Evolutionary conservation across 2,797 vertebrate species (phyloP).

Genomic region (Aldrovandia affinis): DNA sequence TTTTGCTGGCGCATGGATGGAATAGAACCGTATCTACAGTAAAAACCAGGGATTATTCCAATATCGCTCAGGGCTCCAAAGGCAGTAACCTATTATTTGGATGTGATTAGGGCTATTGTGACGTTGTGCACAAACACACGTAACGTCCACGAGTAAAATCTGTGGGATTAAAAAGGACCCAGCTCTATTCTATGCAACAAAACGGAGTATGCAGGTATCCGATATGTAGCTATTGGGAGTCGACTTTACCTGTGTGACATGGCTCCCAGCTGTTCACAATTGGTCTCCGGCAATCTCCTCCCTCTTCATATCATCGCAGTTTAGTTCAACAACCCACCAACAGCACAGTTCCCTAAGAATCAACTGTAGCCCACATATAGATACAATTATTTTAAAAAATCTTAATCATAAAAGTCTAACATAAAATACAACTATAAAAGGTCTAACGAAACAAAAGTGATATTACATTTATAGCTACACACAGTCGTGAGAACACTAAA

Average conservation of each 20-base stretch:
- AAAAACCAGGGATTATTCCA: neutral
- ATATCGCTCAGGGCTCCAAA: neutral
- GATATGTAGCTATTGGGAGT: neutral
- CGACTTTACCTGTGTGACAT: conserved; percentile 18
- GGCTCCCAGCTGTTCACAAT: neutral
- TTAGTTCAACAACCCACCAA: neutral
- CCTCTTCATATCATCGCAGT: neutral
- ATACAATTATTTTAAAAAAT: neutral
- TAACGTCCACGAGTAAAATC: neutral
- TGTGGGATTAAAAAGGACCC: neutral
- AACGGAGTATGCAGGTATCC: neutral
- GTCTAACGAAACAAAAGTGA: too few relatives aligned
- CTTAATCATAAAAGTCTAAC: neutral
- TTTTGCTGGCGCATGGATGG: neutral
- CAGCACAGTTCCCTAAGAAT: neutral
- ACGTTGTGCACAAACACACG: neutral
- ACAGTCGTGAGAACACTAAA: too few relatives aligned
- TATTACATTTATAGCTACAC: neutral
- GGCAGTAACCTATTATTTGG: neutral
- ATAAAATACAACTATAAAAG: too few relatives aligned
- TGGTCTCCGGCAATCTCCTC: neutral
- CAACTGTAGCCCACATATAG: neutral
- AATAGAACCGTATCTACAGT: neutral
- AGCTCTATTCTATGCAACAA: neutral
- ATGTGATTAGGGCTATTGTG: neutral